Evolutionary conservation across 2,113 vertebrate genomes (phyloP), one percentile per base, ranked within the genome.

Genomic region (Laterallus jamaicensis): DNA sequence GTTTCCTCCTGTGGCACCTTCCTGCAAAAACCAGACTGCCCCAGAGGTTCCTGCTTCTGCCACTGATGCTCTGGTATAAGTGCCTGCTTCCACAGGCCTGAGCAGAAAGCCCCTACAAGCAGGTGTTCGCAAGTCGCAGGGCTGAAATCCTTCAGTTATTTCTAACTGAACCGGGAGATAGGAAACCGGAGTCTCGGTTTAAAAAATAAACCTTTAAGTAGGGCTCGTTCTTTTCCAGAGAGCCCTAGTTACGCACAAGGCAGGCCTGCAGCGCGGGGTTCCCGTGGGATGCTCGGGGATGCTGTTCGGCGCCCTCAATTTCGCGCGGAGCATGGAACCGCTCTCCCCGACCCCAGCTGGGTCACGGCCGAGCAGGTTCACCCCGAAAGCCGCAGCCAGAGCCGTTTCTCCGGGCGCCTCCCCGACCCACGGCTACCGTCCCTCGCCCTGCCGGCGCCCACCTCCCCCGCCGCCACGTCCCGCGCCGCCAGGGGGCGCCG

Each of bases 21-120:
- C 5, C 47, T 24, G 4, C n/a, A 28, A 64, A 66, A 70, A 24
- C 64, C 56, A 16, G 0, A 17, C 66, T 64, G 35, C 70, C 12
- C 22, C 40, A 3, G 14, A 20, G 9, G 44, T 15, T 10, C 42
- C n/a, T 0, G 2, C 7, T 66, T 35, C 69, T 40, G 50, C 3
- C n/a, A 1, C 11, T 2, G 44, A 6, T 6, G 55, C 35, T 32
- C 35, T 62, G 3, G 6, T 12, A 19, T 10, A 0, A 35, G n/a
- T 9, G 15, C 24, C 40, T 10, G 29, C 12, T 4, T 3, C 2
- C 14, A 1, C 11, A 0, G 0, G 1, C 28, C 32, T 11, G 6
- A n/a, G 16, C 29, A 17, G 21, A 44, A n/a, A 22, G n/a, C 24
- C 4, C 1, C 2, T 5, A 10, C 39, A 10, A 40, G 28, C 7